These are phyloP conservation scores for Melipona bicolor DNA, from an alignment of 2,888 invertebrate genomes.

Conservation along the genomic window DNA sequence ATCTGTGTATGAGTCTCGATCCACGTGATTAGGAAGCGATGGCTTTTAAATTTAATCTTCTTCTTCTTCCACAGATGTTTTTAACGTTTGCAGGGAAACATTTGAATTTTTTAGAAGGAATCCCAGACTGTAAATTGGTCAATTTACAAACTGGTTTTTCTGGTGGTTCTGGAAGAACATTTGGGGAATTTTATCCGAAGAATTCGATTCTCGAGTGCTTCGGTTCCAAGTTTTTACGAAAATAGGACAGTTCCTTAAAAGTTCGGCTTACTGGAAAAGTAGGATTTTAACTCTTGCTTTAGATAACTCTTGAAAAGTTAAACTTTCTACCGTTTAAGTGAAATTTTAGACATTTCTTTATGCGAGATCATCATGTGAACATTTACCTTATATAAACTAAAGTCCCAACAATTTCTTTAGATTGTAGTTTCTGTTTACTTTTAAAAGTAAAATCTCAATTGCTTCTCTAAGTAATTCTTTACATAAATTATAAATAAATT, in stretches of 20 bases:
- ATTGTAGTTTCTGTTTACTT: too few relatives aligned
- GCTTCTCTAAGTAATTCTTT: too few relatives aligned
- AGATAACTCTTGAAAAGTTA: background rate
- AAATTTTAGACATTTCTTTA: background rate
- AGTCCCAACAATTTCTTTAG: too few relatives aligned
- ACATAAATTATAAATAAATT: too few relatives aligned
- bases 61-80: background rate
- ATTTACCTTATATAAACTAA: too few relatives aligned
- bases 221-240: too few relatives aligned
- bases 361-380: too few relatives aligned
- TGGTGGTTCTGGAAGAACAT: background rate
- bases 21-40: slow-evolving; percentile 36
- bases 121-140: slow-evolving; percentile 9
- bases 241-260: background rate
- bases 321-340: background rate
- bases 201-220: background rate
- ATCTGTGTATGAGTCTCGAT: background rate
- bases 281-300: background rate
- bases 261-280: background rate
- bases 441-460: too few relatives aligned
- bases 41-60: background rate
- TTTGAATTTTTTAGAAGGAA: background rate
- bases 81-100: background rate
- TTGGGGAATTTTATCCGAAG: background rate
- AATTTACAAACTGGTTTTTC: slow-evolving; percentile 14